Conservation (phyloP, 2,888 invertebrate species). For the Agrochola circellaris region DNA sequence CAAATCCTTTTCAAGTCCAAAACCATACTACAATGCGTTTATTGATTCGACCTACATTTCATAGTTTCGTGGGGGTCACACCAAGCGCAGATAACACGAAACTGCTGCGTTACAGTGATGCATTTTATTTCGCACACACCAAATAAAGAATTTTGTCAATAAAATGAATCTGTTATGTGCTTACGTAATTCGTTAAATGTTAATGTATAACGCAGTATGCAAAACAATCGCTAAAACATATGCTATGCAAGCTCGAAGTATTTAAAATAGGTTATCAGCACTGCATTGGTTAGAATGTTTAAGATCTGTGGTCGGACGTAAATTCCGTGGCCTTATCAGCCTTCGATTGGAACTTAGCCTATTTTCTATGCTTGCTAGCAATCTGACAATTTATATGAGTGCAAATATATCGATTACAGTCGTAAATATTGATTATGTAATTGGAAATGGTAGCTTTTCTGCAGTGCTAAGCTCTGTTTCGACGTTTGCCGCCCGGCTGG, state of each 20-base stretch:
- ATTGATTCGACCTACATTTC: conserved; percentile 77
- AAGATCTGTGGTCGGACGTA: conserved; percentile 61
- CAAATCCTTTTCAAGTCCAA: conserved; percentile 56
- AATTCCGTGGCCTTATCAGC: conserved; percentile 64
- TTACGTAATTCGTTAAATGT: conserved; percentile 27
- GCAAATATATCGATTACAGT: conserved; percentile 40
- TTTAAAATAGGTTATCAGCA: conserved; percentile 67
- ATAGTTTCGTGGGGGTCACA: conserved; percentile 69
- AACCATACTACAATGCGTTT: conserved; percentile 69
- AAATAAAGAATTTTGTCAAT: conserved; percentile 18
- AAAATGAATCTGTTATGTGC: conserved; percentile 1
- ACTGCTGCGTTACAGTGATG: conserved; percentile 60
- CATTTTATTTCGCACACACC: conserved; percentile 50
- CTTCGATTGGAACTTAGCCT: conserved; percentile 66
- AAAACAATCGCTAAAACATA: conserved; percentile 61
- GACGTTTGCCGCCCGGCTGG: conserved; percentile 41
- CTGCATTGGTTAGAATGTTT: conserved; percentile 56
- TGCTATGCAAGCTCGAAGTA: conserved; percentile 57
- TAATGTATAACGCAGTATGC: conserved; percentile 42
- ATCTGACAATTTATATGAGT: conserved; percentile 43
- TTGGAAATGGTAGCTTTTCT: conserved; percentile 52
- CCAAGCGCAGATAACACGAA: conserved; percentile 67
- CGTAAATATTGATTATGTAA: conserved; percentile 54
- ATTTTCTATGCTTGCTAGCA: conserved; percentile 56
- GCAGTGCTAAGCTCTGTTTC: conserved; percentile 50